Percentiles rank a stretch among this genome's conserved stretches.
Conservation (phyloP, 64 coral and sea anemone genomes). For the Stylophora pistillata region DNA sequence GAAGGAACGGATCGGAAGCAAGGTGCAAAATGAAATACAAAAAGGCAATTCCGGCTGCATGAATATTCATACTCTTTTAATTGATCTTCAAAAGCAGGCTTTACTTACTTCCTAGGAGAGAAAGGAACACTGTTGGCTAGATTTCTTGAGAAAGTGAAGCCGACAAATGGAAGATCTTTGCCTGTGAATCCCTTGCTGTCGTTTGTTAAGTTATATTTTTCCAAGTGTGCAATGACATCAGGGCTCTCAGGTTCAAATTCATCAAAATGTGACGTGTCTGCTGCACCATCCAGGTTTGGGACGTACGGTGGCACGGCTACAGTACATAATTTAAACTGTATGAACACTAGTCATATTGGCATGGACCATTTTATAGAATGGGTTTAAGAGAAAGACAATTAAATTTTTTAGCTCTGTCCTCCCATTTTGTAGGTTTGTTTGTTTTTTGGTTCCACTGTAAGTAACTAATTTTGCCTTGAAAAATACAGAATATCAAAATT, state of each 20-base stretch:
- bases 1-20: too few species aligned
- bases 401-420: too few species aligned
- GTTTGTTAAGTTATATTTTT: constrained; percentile 59
- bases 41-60: too few species aligned
- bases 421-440: too few species aligned
- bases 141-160: constrained; percentile 84
- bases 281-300: constrained; percentile 86
- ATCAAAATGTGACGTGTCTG: constrained; percentile 97
- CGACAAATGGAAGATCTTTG: constrained; percentile 90
- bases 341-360: neutral
- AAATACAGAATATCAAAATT: too few species aligned
- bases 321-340: neutral
- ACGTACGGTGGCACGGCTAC: constrained; percentile 91
- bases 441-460: too few species aligned
- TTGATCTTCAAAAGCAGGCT: too few species aligned
- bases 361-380: too few species aligned
- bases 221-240: constrained; percentile 56
- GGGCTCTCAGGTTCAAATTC: constrained; percentile 96
- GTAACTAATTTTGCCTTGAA: too few species aligned
- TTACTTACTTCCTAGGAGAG: constrained; percentile 76
- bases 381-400: too few species aligned
- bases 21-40: too few species aligned
- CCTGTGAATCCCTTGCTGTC: constrained; percentile 83
- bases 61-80: too few species aligned
- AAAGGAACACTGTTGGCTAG: constrained; percentile 52